phyloP scores from a whole-genome alignment of 30 jellyfish, hydroid and myxozoan genomes.

The Hydractinia echinata region DNA sequence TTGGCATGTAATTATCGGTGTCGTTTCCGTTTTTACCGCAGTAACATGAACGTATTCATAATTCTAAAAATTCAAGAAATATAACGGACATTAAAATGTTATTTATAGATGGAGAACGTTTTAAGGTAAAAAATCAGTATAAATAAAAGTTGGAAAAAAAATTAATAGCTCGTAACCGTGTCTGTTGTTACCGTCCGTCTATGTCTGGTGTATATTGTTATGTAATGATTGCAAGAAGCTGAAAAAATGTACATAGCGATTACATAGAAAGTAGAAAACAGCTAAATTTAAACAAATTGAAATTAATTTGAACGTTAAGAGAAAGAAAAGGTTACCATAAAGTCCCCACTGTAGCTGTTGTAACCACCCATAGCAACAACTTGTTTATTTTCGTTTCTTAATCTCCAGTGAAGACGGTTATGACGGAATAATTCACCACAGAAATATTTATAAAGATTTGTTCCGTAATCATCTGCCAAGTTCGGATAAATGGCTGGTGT shows the following conservation, averaged over 20 bases:
- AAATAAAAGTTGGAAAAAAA: not conserved
- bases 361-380: conserved; percentile 1
- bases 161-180: not conserved
- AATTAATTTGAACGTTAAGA: not conserved
- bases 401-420: not conserved
- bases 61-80: not conserved
- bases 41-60: not conserved
- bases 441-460: no score
- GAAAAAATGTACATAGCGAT: no score
- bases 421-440: not conserved
- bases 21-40: not conserved
- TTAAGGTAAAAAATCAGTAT: not conserved
- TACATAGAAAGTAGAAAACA: not conserved
- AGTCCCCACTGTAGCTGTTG: not conserved
- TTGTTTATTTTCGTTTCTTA: not conserved
- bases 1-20: no score
- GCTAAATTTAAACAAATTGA: not conserved
- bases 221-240: no score
- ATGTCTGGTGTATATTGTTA: no score
- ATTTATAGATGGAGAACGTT: not conserved
- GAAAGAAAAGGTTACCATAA: not conserved
- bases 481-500: no score
- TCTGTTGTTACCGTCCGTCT: no score
- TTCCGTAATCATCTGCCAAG: no score
- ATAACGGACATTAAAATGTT: not conserved